Percentiles rank a stretch among this genome's conserved stretches.
These are phyloP conservation scores for Geococcyx californianus DNA, from an alignment of 2,113 vertebrate genomes.

Conservation along the genomic window DNA sequence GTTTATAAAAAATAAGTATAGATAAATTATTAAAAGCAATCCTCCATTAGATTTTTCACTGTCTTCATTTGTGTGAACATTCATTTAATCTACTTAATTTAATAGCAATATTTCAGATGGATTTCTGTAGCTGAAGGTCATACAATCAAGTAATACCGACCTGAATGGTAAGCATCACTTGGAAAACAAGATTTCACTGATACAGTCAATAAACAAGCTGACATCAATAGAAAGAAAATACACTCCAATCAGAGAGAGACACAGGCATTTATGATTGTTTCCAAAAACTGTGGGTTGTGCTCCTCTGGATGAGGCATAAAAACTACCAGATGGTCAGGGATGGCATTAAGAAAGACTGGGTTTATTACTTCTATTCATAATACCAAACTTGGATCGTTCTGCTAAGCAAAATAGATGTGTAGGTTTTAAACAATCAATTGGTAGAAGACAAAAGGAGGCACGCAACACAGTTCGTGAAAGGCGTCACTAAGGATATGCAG, in stretches of 20 bases:
- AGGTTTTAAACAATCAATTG: not conserved
- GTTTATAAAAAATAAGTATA: not conserved
- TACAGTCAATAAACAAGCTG: conserved; percentile 5
- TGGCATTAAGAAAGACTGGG: not conserved
- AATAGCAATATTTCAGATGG: not conserved
- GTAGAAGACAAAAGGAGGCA: not conserved
- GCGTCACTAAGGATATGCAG: not conserved
- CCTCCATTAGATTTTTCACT: not conserved
- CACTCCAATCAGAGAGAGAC: not conserved
- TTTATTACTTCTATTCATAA: not conserved
- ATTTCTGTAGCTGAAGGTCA: conserved; percentile 2
- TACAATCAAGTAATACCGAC: not conserved
- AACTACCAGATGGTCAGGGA: not conserved
- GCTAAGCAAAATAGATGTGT: not conserved
- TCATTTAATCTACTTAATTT: not conserved
- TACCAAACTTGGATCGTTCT: not conserved
- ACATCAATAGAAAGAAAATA: not conserved
- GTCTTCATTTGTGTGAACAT: not conserved
- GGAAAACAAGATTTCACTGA: not conserved
- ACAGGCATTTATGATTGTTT: not conserved
- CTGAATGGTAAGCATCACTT: not conserved
- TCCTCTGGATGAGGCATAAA: not conserved
- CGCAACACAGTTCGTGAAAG: not conserved
- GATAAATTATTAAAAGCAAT: not conserved
- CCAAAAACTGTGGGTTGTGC: not conserved